Evolutionary conservation across 2,888 invertebrate species (phyloP), one percentile per base, ranked within the genome.

Genomic region (Dexiosoma caninum): DNA sequence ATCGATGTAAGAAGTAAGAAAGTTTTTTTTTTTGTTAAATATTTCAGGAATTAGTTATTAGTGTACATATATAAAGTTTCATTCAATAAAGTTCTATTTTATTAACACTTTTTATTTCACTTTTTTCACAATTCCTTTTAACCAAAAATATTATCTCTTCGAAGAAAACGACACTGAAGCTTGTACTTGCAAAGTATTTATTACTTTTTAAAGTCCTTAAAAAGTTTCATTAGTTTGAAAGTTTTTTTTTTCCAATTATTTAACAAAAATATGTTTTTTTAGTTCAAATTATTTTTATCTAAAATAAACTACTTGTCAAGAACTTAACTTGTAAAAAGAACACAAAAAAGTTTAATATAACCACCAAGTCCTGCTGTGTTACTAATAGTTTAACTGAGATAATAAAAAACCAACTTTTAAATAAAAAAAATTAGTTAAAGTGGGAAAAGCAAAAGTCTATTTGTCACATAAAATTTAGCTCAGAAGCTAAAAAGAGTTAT

Each of bases 181-280:
- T 12, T 19, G 37, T 8, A 32, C 14, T 44, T 12, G 23, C 32
- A 14, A 55, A 74, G 19, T 74, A 74, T 64, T 74, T 64, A 64
- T 66, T 55, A 55, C 64, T 74, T 57, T 44, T 6, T 10, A 66
- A 74, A 74, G 44, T 64, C n/a, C 37, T 64, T 57, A 37, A 57
- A 37, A 74, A 64, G n/a, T 74, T 74, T 44, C 6, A 16, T 53
- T 37, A 27, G 16, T 27, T 42, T n/a, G 1, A 55, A 55, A 55
- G 12, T 46, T 55, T 44, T 5, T 72, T 37, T 5, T 42, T n/a
- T n/a, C n/a, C n/a, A 64, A 37, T 46, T 30, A 23, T 46, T 40
- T 42, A 49, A 30, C 30, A 60, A 51, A 51, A 60, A 27, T 23
- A 44, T 35, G 53, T 72, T 42, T 53, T 0, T n/a, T 14, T 35